Evolutionary conservation across 2,888 invertebrate species (phyloP).

Genomic region (Nysson spinosus): DNA sequence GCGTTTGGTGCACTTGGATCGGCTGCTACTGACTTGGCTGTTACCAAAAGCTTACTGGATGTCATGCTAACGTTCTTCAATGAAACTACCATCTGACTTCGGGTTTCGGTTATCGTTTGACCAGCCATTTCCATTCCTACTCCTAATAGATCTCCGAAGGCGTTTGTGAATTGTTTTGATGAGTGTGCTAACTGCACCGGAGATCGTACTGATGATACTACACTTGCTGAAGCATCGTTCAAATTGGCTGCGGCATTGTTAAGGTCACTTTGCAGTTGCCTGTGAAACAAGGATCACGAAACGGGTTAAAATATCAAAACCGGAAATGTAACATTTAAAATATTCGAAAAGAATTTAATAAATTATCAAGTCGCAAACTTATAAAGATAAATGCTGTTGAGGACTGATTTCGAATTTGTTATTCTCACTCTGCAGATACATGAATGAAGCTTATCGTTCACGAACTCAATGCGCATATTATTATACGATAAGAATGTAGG

Average conservation of each 20-base stretch:
- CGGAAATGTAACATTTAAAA: conserved; percentile 7
- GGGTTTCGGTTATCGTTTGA: conserved; percentile 85
- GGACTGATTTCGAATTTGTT: too few species aligned
- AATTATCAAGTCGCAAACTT: too few species aligned
- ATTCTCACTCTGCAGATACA: too few species aligned
- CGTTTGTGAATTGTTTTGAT: conserved; percentile 87
- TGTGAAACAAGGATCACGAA: conserved; percentile 71
- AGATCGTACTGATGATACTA: conserved; percentile 87
- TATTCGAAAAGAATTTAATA: too few species aligned
- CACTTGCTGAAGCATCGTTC: conserved; percentile 89
- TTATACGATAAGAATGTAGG: too few species aligned
- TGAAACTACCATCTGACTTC: conserved; percentile 90
- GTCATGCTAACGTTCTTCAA: conserved; percentile 92
- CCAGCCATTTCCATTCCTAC: conserved; percentile 92
- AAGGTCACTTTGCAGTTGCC: conserved; percentile 91
- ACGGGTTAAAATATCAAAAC: neutral
- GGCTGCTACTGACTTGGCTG: conserved; percentile 93
- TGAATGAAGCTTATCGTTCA: too few species aligned
- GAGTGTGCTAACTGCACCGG: conserved; percentile 85
- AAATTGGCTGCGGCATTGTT: conserved; percentile 90
- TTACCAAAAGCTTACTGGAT: conserved; percentile 90
- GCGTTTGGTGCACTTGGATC: conserved; percentile 94
- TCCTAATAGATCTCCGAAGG: conserved; percentile 87
- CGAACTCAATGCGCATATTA: too few species aligned
- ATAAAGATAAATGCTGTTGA: too few species aligned